A percentile compares a stretch with the other conserved stretches of the same genome.
Conservation (phyloP, 2,797 vertebrate species). For the Alfaro cultratus region DNA sequence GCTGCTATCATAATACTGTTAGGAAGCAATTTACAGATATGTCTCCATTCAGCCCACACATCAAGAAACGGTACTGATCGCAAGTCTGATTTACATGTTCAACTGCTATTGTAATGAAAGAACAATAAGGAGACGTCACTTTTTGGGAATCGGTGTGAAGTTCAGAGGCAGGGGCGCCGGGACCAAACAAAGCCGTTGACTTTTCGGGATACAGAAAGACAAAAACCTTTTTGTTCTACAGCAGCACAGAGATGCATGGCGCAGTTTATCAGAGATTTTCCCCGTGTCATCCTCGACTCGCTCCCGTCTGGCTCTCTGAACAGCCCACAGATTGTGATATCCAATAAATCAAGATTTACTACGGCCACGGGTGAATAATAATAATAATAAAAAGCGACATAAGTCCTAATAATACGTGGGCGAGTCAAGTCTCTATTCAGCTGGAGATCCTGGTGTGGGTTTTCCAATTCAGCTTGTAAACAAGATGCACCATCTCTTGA, state of each 20-base stretch:
- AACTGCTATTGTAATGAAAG: slow-evolving; percentile 42
- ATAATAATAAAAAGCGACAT: neutral
- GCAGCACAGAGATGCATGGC: slow-evolving; percentile 20
- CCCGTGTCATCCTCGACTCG: slow-evolving; percentile 23
- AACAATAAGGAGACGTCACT: slow-evolving; percentile 48
- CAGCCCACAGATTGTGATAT: neutral
- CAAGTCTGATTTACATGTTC: slow-evolving; percentile 33
- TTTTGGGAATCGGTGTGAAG: slow-evolving; percentile 45
- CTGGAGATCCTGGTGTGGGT: neutral
- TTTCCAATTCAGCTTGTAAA: slow-evolving; percentile 4
- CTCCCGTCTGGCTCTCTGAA: slow-evolving; percentile 25
- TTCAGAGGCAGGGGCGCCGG: slow-evolving; percentile 28
- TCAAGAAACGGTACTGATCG: slow-evolving; percentile 12
- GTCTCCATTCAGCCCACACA: slow-evolving; percentile 10
- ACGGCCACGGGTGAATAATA: neutral
- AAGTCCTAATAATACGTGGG: neutral
- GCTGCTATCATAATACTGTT: slow-evolving; percentile 31
- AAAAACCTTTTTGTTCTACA: slow-evolving; percentile 57
- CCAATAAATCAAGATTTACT: slow-evolving; percentile 12
- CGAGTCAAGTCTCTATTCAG: neutral
- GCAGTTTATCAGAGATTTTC: slow-evolving; percentile 30
- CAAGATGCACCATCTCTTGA: slow-evolving; percentile 20
- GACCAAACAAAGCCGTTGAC: slow-evolving; percentile 57
- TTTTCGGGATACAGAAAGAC: slow-evolving; percentile 40
- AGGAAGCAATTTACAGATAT: slow-evolving; percentile 21